These are phyloP conservation scores for Crotalus tigris DNA, from an alignment of 2,113 vertebrate genomes.

Conservation along the genomic window DNA sequence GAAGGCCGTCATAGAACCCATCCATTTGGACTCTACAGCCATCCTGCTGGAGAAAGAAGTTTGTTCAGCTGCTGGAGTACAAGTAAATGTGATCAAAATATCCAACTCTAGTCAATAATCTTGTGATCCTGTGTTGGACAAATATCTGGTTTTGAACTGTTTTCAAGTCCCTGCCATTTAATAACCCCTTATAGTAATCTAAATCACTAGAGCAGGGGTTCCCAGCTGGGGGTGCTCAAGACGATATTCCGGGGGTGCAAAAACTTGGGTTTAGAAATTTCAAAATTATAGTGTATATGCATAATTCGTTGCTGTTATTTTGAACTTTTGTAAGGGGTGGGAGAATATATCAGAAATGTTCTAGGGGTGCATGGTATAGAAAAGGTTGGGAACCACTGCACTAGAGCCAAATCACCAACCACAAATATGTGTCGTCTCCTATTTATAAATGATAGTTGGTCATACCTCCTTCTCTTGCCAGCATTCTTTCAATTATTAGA, in stretches of 20 bases:
- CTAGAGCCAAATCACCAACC: background rate
- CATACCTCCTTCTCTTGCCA: background rate
- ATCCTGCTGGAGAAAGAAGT: too few species aligned
- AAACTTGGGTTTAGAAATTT: too few species aligned
- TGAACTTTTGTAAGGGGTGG: too few species aligned
- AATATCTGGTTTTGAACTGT: background rate
- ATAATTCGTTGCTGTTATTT: too few species aligned
- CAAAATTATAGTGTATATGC: too few species aligned
- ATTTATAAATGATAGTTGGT: background rate
- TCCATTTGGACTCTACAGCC: too few species aligned
- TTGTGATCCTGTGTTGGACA: background rate
- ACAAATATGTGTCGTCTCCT: background rate
- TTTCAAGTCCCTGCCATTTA: background rate
- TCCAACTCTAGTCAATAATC: background rate
- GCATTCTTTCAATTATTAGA: background rate
- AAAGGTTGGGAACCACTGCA: background rate
- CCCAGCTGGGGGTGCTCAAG: too few species aligned
- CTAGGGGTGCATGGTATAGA: too few species aligned
- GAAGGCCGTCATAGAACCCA: too few species aligned
- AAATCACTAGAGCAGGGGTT: background rate
- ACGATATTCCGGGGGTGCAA: too few species aligned
- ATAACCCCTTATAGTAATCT: background rate
- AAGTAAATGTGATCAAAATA: background rate
- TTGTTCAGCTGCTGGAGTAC: background rate
- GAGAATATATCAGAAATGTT: too few species aligned